Base-by-base conservation (phyloP, 2,113 vertebrate species). In the Parus major region DNA sequence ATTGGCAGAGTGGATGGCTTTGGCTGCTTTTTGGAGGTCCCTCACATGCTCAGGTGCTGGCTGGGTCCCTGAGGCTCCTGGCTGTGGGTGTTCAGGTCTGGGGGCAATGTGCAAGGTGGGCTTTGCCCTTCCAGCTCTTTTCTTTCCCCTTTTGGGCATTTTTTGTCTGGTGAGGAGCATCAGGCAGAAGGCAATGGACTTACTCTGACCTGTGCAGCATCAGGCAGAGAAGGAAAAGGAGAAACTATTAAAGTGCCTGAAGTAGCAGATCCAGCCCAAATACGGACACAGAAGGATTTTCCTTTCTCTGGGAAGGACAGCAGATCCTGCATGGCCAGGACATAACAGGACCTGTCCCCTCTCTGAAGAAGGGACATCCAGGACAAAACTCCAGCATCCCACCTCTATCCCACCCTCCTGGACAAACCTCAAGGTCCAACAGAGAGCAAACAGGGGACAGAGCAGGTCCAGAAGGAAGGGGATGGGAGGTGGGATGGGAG, bases 401-500 rank as follows among this genome's bases (percentile, higher is more conserved):
- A 64, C 7, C 41, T 50, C 12, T 9, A 25, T 8, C 42, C 17
- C 15, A 20, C n/a, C 29, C 24, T 49, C 52, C 27, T 33, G 46
- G 50, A 33, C 11, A 82, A 82, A 53, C 20, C 41, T 63, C 52
- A 18, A 36, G 52, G 18, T 55, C 25, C 16, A 11, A 4, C 44
- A 17, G 17, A 72, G 9, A 76, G 25, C 10, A 11, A 52, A 42
- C 15, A 42, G 59, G 36, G 63, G 28, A 18, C 21, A 23, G 60
- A 36, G 47, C 47, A 1, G 2, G 64, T 46, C 72, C 57, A 15
- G 47, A 70, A 91, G 92, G 87, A 71, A 79, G 64, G 29, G 81
- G 72, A 78, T 81, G 81, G 69, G 78, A 96, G 56, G 47, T 36
- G 47, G 70, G 71, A n/a, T 14, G 59, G 64, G 80, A 90, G 55